Percentiles rank a stretch among this genome's conserved stretches.
phyloP scores from a whole-genome alignment of 2,797 vertebrate genomes.

The Spea hammondii region DNA sequence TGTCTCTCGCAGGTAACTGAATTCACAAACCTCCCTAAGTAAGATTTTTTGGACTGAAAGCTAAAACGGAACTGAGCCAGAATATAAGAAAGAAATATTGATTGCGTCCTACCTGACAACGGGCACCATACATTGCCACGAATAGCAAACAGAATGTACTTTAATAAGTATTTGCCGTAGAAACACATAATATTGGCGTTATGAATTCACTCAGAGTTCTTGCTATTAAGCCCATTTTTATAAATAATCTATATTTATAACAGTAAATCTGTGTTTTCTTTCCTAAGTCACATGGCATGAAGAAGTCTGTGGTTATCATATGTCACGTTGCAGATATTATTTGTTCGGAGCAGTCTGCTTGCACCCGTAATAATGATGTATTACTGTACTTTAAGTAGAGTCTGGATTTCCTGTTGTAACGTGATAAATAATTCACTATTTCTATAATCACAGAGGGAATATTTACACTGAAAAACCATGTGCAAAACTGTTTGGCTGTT shows the following conservation, averaged over 20 bases:
- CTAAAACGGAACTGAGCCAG: too few relatives aligned
- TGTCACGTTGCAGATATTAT: constrained; percentile 18
- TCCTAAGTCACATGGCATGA: constrained; percentile 11
- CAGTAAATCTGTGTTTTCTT: constrained; percentile 14
- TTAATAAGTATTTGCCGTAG: too few relatives aligned
- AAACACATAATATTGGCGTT: neutral
- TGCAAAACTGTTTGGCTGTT: constrained; percentile 25
- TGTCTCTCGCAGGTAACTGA: too few relatives aligned
- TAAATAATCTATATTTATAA: neutral
- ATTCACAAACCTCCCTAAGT: too few relatives aligned
- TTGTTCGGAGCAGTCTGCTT: constrained; percentile 35
- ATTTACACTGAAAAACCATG: constrained; percentile 40
- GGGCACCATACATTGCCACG: too few relatives aligned
- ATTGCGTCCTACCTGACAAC: too few relatives aligned
- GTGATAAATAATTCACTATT: constrained; percentile 51
- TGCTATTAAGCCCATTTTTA: neutral
- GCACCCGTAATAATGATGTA: constrained; percentile 45
- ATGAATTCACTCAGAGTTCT: neutral
- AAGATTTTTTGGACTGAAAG: too few relatives aligned
- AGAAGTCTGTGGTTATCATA: constrained; percentile 21
- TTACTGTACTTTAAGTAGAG: constrained; percentile 33
- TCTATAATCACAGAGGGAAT: constrained; percentile 42
- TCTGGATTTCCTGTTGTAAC: constrained; percentile 49
- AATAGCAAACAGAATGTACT: too few relatives aligned
- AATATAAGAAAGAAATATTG: too few relatives aligned